Evolutionary conservation across 2,113 vertebrate species (phyloP), one percentile per base, ranked within the genome.

Genomic region (Sapajus apella): DNA sequence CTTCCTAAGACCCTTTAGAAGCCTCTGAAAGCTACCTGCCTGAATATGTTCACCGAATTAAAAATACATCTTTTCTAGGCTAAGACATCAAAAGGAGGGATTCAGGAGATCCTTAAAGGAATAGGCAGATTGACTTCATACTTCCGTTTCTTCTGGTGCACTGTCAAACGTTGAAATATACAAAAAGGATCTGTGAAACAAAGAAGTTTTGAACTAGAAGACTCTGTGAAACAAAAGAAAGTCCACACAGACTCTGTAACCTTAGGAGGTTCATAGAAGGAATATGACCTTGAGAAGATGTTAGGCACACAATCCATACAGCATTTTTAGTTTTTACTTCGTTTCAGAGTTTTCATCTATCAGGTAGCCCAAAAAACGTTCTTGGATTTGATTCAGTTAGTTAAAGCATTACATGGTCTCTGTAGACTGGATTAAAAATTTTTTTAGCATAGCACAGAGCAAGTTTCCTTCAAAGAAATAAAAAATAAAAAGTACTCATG

Each of bases 41-140:
- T 94, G n/a, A 91, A 80, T 86, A 21, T 95, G 14, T 64, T 93
- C 61, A 68, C 47, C 66, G n/a, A 79, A 55, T 86, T 91, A 89
- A 95, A 95, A 96, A 90, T 37, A 2, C 14, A 14, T 80, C 40
- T 81, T 16, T 55, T 55, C 21, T 73, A 79, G 56, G 64, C 56
- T 30, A 87, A 75, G 47, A 50, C 16, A 75, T 61, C 5, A 1
- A 32, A 82, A 95, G 61, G 72, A 76, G 85, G 76, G 50, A 73
- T 58, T 91, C 32, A 75, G 27, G 56, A 70, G 40, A 68, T 32
- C n/a, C 25, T 80, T 64, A 83, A 87, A 75, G 77, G 25, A 11
- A 83, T 35, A 86, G 23, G 20, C 40, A 92, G n/a, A 88, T 75
- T 50, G 75, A 88, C 27, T 80, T 5, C 17, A 2, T 70, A 87